A percentile compares a stretch with the other conserved stretches of the same genome.
Evolutionary conservation across 2,797 vertebrate species (phyloP).

Genomic region (Manis pentadactyla): DNA sequence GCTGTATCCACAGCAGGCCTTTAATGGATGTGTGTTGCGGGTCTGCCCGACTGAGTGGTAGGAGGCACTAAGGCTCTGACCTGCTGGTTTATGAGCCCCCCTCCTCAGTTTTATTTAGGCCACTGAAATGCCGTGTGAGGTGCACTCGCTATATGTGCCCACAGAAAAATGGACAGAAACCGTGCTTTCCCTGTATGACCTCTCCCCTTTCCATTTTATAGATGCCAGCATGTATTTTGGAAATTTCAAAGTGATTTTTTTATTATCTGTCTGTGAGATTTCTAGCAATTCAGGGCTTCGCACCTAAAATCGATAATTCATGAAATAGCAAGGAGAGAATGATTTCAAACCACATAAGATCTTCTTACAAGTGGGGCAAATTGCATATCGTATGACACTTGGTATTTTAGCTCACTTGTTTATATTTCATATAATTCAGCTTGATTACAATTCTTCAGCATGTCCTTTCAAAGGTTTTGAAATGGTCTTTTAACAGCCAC

Average conservation of each 20-base stretch:
- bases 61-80: background rate
- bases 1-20: background rate
- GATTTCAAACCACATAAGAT: background rate
- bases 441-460: background rate
- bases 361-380: background rate
- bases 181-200: background rate
- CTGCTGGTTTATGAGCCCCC: too few relatives aligned
- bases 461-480: slow-evolving; percentile 4
- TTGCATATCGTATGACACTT: background rate
- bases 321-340: slow-evolving; percentile 27
- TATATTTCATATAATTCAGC: slow-evolving; percentile 39
- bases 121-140: background rate
- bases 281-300: background rate
- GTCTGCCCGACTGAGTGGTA: background rate
- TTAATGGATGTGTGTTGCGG: background rate
- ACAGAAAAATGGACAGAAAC: background rate
- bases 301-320: background rate
- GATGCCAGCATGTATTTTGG: background rate
- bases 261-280: background rate
- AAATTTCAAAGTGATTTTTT: background rate
- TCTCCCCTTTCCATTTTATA: background rate
- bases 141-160: background rate
- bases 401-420: slow-evolving; percentile 43
- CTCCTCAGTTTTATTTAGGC: background rate
- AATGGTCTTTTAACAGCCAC: background rate